Conservation (phyloP, 2,888 invertebrate genomes). For the Zootermopsis nevadensis region DNA sequence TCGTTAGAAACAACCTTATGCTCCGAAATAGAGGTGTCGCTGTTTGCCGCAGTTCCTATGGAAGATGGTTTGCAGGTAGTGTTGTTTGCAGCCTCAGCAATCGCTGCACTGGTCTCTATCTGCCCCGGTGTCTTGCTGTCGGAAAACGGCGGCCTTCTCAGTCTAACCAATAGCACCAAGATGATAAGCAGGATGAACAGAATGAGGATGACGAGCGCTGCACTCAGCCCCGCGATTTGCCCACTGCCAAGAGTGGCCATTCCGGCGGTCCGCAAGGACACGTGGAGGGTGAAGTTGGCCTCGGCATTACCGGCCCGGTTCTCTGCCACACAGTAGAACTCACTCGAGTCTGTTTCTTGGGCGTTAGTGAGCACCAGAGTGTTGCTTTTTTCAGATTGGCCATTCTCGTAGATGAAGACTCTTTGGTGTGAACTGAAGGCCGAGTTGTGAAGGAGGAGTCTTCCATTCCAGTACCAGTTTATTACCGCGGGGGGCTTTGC, state of each 20-base stretch:
- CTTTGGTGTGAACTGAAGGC: conserved; percentile 83
- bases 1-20: conserved; percentile 60
- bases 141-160: conserved; percentile 78
- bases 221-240: conserved; percentile 87
- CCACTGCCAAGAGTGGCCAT: conserved; percentile 85
- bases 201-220: conserved; percentile 82
- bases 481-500: conserved; percentile 84
- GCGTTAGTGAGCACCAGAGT: conserved; percentile 83
- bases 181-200: conserved; percentile 79
- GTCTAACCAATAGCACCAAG: conserved; percentile 78
- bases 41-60: conserved; percentile 52
- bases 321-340: conserved; percentile 90
- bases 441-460: conserved; percentile 80
- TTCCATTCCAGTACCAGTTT: conserved; percentile 90
- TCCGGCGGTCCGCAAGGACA: conserved; percentile 80
- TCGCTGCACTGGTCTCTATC: conserved; percentile 70
- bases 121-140: conserved; percentile 83
- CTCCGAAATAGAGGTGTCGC: conserved; percentile 46
- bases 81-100: conserved; percentile 56
- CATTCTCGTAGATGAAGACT: conserved; percentile 80
- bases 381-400: conserved; percentile 80
- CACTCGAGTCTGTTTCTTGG: conserved; percentile 84
- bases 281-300: conserved; percentile 89
- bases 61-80: conserved; percentile 54
- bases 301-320: conserved; percentile 89